phyloP scores from a whole-genome alignment of 2,888 invertebrate species.

The Phyllotreta cruciferae region DNA sequence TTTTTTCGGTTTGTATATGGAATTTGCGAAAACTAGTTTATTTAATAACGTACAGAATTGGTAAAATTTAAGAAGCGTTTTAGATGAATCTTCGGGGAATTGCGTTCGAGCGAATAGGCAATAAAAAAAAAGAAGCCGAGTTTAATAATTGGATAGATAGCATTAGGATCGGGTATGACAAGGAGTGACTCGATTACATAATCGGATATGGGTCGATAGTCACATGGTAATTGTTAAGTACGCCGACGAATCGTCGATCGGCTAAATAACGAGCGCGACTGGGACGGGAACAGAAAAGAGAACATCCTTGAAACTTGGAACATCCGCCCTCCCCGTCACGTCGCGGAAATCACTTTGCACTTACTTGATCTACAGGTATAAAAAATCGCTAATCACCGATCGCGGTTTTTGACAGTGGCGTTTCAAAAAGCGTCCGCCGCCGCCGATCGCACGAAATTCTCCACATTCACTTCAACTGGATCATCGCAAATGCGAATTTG shows the following conservation, averaged over 20 bases:
- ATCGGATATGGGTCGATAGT: conserved; percentile 55
- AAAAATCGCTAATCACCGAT: conserved; percentile 45
- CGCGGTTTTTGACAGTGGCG: conserved; percentile 33
- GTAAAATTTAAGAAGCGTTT: no score
- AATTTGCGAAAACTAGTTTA: no score
- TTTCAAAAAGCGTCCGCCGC: conserved; percentile 15
- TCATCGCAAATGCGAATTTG: background rate
- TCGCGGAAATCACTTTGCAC: conserved; percentile 47
- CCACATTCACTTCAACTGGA: background rate
- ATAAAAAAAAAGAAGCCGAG: conserved; percentile 10
- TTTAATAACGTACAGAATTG: background rate
- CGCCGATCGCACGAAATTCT: background rate
- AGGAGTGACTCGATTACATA: conserved; percentile 49
- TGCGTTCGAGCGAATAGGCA: conserved; percentile 9
- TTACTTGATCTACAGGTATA: conserved; percentile 47
- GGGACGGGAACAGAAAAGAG: conserved; percentile 43
- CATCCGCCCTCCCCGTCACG: conserved; percentile 49
- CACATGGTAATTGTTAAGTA: conserved; percentile 50
- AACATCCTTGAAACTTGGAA: conserved; percentile 55
- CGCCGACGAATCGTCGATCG: conserved; percentile 41
- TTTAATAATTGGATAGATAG: conserved; percentile 25
- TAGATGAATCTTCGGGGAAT: background rate
- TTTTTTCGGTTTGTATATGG: background rate
- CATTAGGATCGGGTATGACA: conserved; percentile 32
- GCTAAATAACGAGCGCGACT: conserved; percentile 24